Conservation (phyloP, 2,888 invertebrate genomes). For the Eurois occulta region DNA sequence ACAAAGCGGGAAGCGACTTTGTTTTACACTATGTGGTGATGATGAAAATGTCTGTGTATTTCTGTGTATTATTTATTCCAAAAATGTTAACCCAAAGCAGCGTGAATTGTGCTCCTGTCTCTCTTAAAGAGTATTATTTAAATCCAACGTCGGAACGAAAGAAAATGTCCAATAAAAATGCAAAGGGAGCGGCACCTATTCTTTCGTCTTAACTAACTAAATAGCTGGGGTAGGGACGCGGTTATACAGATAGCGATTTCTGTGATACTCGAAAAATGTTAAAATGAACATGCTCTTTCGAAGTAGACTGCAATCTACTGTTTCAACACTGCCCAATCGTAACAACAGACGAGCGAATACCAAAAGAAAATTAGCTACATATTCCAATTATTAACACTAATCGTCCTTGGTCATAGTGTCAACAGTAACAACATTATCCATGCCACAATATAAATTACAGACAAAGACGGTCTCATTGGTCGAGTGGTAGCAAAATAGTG, state of each 20-base stretch:
- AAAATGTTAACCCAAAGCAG: conserved; percentile 44
- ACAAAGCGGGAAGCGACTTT: no score
- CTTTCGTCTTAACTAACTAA: conserved; percentile 80
- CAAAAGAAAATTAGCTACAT: not conserved
- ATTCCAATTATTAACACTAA: not conserved
- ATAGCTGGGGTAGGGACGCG: conserved; percentile 71
- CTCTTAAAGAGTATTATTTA: conserved; percentile 83
- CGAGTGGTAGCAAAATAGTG: no score
- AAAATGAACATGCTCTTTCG: not conserved
- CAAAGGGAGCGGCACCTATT: conserved; percentile 80
- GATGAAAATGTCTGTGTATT: no score
- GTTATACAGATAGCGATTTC: conserved; percentile 53
- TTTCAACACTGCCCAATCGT: not conserved
- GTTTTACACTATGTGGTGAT: no score
- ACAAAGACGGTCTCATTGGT: no score
- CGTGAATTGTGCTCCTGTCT: conserved; percentile 73
- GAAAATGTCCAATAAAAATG: conserved; percentile 87
- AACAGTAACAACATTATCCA: not conserved
- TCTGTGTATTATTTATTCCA: conserved; percentile 27
- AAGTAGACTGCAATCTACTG: not conserved
- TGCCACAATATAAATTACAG: not conserved
- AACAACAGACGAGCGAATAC: not conserved
- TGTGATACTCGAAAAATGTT: not conserved
- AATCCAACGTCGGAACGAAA: conserved; percentile 74
- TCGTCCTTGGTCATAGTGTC: not conserved